A percentile compares a stretch with the other conserved stretches of the same genome.
Evolutionary conservation across 2,113 vertebrate genomes (phyloP).

Genomic region (Varanus komodoensis): DNA sequence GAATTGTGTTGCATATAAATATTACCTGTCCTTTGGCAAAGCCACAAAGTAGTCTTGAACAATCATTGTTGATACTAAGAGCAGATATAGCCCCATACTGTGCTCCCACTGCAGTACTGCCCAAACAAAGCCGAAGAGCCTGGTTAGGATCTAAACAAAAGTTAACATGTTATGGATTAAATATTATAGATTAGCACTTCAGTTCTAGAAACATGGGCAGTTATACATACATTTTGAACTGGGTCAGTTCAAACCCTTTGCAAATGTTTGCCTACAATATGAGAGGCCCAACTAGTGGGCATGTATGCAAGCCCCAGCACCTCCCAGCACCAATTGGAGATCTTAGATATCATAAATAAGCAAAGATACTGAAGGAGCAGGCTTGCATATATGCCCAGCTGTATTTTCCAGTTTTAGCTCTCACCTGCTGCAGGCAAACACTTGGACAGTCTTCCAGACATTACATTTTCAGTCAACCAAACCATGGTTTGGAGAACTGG

Average conservation of each 20-base stretch:
- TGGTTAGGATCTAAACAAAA: conserved; percentile 90
- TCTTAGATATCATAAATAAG: too few species aligned
- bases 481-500: background rate
- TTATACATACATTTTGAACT: background rate
- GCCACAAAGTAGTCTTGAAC: conserved; percentile 94
- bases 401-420: too few species aligned
- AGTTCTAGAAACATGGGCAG: background rate
- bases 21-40: conserved; percentile 97
- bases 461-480: background rate
- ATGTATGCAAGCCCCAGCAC: too few species aligned
- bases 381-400: too few species aligned
- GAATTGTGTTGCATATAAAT: background rate
- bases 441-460: background rate
- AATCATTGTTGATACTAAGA: conserved; percentile 95
- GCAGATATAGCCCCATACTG: conserved; percentile 96
- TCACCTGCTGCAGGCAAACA: too few species aligned
- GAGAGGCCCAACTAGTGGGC: too few species aligned
- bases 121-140: conserved; percentile 93
- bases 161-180: background rate
- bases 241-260: background rate
- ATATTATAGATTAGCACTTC: background rate
- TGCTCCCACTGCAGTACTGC: conserved; percentile 90
- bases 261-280: background rate
- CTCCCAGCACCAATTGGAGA: too few species aligned
- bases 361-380: too few species aligned